Conservation (phyloP, 1,140 invertebrate species). For the Trypoxylus dichotomus region DNA sequence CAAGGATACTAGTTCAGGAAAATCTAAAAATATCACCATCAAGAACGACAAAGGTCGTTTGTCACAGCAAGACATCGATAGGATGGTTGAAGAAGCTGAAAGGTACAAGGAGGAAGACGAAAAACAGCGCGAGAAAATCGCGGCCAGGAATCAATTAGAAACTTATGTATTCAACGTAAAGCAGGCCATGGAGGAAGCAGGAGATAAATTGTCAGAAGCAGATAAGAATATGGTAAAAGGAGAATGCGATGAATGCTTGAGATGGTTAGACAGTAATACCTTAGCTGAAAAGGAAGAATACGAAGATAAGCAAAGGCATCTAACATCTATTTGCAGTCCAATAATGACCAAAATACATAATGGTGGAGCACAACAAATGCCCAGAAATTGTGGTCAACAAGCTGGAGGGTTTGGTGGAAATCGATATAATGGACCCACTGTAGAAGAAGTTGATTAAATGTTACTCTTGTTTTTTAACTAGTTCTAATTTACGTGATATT, state of each 20-base stretch:
- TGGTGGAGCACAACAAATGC: not conserved
- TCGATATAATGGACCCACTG: not conserved
- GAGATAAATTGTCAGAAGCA: constrained; percentile 37
- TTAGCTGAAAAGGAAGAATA: not conserved
- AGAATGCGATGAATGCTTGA: constrained; percentile 60
- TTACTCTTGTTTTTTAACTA: not conserved
- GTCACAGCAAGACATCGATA: constrained; percentile 54
- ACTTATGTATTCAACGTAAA: constrained; percentile 66
- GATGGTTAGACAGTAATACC: constrained; percentile 71
- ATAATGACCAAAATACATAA: not conserved
- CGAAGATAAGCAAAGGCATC: not conserved
- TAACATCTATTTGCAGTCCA: not conserved
- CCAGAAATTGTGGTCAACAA: not conserved
- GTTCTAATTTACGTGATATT: not conserved
- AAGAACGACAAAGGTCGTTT: constrained; percentile 50
- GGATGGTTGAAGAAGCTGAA: constrained; percentile 72
- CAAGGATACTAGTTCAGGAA: constrained; percentile 58
- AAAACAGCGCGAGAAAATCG: constrained; percentile 65
- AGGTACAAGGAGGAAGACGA: constrained; percentile 71
- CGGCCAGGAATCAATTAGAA: constrained; percentile 64
- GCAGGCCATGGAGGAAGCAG: not conserved
- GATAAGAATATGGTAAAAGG: constrained; percentile 53
- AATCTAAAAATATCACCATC: constrained; percentile 71
- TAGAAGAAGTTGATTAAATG: not conserved
- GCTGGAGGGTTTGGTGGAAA: not conserved